These are phyloP conservation scores for Felis chaus DNA, from an alignment of 2,113 vertebrate genomes.

Conservation along the genomic window DNA sequence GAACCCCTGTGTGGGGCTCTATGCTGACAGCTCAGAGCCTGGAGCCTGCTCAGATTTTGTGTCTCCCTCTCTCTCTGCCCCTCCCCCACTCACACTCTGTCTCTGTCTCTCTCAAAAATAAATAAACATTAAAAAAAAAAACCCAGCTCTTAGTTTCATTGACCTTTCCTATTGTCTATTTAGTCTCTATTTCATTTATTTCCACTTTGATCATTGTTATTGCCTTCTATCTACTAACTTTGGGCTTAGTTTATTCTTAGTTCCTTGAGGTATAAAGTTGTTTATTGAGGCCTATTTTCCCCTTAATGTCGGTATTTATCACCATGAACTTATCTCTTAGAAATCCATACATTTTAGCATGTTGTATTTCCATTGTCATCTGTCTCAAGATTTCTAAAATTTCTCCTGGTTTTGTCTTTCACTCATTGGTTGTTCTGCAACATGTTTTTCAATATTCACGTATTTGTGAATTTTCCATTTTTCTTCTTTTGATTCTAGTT, in stretches of 20 bases:
- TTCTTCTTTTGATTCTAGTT: neutral
- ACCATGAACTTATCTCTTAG: neutral
- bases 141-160: no score
- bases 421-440: neutral
- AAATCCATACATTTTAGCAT: neutral
- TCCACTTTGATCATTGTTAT: neutral
- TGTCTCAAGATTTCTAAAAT: neutral
- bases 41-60: no score
- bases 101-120: no score
- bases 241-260: neutral
- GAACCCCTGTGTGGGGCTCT: no score
- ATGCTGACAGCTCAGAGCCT: no score
- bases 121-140: no score
- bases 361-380: neutral
- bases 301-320: neutral
- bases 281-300: neutral
- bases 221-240: neutral
- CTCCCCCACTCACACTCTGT: no score
- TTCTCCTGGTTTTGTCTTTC: neutral
- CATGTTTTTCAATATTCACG: neutral
- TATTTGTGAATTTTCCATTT: neutral
- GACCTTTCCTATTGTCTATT: no score
- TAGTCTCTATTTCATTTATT: no score
- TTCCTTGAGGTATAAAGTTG: neutral
- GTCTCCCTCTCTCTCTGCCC: no score